These are phyloP conservation scores for Perizoma flavofasciatum DNA, from an alignment of 2,888 invertebrate genomes.

Conservation along the genomic window DNA sequence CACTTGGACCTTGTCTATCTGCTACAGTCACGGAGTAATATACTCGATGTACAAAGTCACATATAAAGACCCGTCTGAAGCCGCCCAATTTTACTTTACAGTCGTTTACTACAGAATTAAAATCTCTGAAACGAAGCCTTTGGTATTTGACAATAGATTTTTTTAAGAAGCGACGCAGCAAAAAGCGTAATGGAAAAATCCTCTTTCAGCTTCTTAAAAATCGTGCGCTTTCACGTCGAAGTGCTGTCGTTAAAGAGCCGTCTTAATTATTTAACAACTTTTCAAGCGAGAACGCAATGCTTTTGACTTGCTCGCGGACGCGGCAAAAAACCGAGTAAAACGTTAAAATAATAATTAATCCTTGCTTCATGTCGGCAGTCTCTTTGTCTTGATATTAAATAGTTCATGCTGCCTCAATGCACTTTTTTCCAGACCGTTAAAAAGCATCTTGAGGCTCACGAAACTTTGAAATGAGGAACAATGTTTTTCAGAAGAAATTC, in stretches of 20 bases:
- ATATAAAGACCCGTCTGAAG: too few relatives aligned
- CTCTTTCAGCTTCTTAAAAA: constrained; percentile 53
- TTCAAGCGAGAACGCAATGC: constrained; percentile 77
- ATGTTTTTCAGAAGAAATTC: not conserved
- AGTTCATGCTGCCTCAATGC: constrained; percentile 73
- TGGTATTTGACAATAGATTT: too few relatives aligned
- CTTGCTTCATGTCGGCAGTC: constrained; percentile 62
- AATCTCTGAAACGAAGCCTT: too few relatives aligned
- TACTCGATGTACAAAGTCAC: too few relatives aligned
- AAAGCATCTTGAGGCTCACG: constrained; percentile 45
- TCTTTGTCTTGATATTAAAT: constrained; percentile 80
- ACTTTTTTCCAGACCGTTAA: constrained; percentile 60
- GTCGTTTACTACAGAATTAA: too few relatives aligned
- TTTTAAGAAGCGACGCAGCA: constrained; percentile 27
- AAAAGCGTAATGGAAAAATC: constrained; percentile 48
- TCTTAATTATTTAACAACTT: constrained; percentile 82
- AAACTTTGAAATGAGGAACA: constrained; percentile 24
- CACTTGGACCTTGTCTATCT: too few relatives aligned
- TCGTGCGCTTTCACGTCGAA: constrained; percentile 66
- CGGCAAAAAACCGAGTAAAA: constrained; percentile 76
- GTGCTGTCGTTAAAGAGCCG: constrained; percentile 71
- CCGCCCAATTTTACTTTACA: too few relatives aligned
- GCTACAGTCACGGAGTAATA: too few relatives aligned
- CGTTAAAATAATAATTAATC: constrained; percentile 84
- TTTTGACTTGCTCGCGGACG: constrained; percentile 76